Conservation (phyloP, 64 coral and sea anemone species). For the Orbicella faveolata region DNA sequence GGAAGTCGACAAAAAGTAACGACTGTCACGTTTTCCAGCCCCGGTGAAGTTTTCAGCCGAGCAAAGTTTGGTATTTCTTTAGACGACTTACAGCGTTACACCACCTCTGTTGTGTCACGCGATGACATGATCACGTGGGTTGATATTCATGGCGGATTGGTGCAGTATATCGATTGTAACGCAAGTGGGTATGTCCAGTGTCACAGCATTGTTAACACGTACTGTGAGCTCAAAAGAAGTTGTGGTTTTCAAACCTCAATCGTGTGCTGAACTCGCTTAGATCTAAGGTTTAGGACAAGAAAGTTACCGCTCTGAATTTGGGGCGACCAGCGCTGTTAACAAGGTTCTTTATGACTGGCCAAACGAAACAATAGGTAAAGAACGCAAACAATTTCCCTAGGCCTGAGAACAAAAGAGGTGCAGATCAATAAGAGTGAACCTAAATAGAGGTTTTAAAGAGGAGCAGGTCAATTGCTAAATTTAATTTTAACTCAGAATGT, state of each 20-base stretch:
- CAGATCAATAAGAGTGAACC: too few species aligned
- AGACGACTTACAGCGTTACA: conserved; percentile 56
- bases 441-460: too few species aligned
- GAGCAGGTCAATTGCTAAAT: too few species aligned
- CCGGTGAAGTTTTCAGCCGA: conserved; percentile 56
- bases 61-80: conserved; percentile 51
- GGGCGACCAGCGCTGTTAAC: too few species aligned
- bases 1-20: conserved; percentile 53
- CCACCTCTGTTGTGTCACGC: conserved; percentile 53
- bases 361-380: too few species aligned
- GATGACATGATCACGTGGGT: conserved; percentile 73
- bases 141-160: conserved; percentile 57
- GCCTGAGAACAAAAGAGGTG: too few species aligned
- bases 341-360: too few species aligned
- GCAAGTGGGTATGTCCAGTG: conserved; percentile 27
- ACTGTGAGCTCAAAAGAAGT: conserved; percentile 59
- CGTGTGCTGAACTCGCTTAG: background rate
- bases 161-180: conserved; percentile 61
- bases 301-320: too few species aligned
- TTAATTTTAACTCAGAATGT: too few species aligned
- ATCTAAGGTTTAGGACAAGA: too few species aligned
- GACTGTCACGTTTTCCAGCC: conserved; percentile 51
- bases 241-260: conserved; percentile 35
- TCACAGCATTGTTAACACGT: conserved; percentile 59
- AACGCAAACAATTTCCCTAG: too few species aligned